Base-by-base conservation (phyloP, 2,888 invertebrate species). In the Idaea dimidiata region DNA sequence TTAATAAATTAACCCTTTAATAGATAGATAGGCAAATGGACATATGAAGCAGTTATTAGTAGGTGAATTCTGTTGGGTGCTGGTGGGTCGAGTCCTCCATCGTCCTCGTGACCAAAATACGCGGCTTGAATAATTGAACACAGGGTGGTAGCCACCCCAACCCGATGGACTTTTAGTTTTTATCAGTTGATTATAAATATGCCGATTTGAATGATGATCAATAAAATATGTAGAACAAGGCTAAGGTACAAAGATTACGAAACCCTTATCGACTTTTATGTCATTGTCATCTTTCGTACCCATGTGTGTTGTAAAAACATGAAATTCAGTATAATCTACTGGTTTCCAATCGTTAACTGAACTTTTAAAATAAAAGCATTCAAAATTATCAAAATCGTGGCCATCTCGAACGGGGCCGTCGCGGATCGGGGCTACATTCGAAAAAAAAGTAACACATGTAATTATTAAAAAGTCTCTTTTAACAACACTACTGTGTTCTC, bases 51-150 rank as follows among this genome's bases (percentile, higher is more conserved):
- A 32, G 7, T 59, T 43, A 43, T 43, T 14, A 14, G 43, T 43
- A 43, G 43, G 43, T 43, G 14, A 17, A 17, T 17, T 17, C 74
- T 75, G 75, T 73, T 76, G 71, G 74, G 69, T 69, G 72, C 76
- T 65, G 72, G 75, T 75, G 77, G 74, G 71, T 69, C 69, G 73
- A 60, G 63, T 60, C 54, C 57, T 71, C 76, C 71, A 69, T 64
- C 80, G 89, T 83, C 89, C 89, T 86, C 89, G 86, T 88, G 88
- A 88, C 90, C 88, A 89, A 89, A 91, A 89, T 91, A 91, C 87
- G 82, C 78, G 80, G 74, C 74, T 73, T 91, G 89, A 91, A 91
- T 91, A 84, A 91, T 91, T 88, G 82, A 91, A 83, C 74, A 72
- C 66, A 69, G 73, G 73, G 73, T 75, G 70, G 73, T 80, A 43